Conservation (phyloP, 1,140 invertebrate genomes). For the Saccostrea cuccullata region DNA sequence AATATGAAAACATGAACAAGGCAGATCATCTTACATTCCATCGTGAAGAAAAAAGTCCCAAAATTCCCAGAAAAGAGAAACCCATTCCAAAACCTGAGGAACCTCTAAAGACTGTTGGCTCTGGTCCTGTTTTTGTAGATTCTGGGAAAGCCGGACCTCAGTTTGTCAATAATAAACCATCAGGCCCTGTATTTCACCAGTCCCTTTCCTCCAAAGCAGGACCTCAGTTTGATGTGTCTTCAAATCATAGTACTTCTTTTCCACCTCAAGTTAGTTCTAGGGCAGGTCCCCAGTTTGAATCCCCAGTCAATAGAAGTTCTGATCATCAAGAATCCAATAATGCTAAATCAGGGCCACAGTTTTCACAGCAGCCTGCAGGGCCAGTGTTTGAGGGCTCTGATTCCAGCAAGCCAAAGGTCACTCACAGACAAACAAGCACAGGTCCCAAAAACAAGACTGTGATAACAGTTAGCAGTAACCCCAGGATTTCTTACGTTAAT, state of each 20-base stretch:
- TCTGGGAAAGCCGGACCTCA: neutral
- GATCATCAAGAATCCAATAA: neutral
- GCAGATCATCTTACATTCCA: neutral
- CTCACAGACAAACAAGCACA: neutral
- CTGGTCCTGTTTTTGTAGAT: constrained; percentile 5
- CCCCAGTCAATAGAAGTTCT: too few species aligned
- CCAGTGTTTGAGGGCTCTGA: neutral
- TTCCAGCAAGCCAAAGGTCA: neutral
- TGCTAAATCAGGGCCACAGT: neutral
- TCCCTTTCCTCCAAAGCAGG: neutral
- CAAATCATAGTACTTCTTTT: too few species aligned
- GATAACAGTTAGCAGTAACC: neutral
- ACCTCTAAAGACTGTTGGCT: neutral
- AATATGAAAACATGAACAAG: constrained; percentile 28
- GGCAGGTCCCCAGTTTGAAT: neutral
- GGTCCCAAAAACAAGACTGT: constrained; percentile 22
- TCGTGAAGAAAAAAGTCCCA: neutral
- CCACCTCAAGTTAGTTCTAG: neutral
- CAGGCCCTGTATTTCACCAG: neutral
- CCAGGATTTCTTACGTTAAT: neutral
- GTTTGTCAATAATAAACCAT: neutral
- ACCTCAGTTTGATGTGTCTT: neutral
- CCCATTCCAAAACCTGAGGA: neutral
- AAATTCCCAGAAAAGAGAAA: neutral
- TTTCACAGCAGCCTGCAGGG: neutral